Percentiles rank a stretch among this genome's conserved stretches.
Evolutionary conservation across 2,888 invertebrate species (phyloP).

Genomic region (Drosophila picticornis): DNA sequence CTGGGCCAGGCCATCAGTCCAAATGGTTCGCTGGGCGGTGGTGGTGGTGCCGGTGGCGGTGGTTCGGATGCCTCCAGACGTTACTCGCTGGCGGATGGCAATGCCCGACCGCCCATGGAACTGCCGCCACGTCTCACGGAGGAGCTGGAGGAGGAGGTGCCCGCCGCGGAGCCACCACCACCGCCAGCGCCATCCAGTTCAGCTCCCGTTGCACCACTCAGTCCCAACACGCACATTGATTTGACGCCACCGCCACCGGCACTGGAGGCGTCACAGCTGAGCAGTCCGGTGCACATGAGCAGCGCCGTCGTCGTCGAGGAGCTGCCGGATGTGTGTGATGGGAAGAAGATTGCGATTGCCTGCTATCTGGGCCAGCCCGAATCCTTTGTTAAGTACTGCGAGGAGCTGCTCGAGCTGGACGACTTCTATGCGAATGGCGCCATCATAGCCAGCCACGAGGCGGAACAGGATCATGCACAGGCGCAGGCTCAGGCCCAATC

Average conservation of each 20-base stretch:
- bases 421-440: constrained; percentile 87
- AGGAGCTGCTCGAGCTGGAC: constrained; percentile 89
- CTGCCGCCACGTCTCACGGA: constrained; percentile 84
- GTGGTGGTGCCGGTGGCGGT: constrained; percentile 19
- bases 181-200: constrained; percentile 73
- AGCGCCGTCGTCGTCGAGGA: constrained; percentile 87
- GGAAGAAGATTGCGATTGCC: constrained; percentile 94
- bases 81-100: constrained; percentile 88
- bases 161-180: constrained; percentile 85
- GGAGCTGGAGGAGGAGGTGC: constrained; percentile 85
- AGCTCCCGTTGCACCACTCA: constrained; percentile 67
- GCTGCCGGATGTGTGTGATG: constrained; percentile 90
- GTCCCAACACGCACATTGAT: constrained; percentile 84
- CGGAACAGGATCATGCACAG: constrained; percentile 62
- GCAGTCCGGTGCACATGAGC: constrained; percentile 83
- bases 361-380: constrained; percentile 95
- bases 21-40: constrained; percentile 85
- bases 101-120: constrained; percentile 84
- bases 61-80: constrained; percentile 86
- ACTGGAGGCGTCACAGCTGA: constrained; percentile 77
- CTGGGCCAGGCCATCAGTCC: constrained; percentile 86
- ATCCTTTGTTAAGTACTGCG: constrained; percentile 89
- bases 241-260: constrained; percentile 85
- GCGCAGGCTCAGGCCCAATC: constrained; percentile 82
- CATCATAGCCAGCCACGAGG: constrained; percentile 84